Evolutionary conservation across 2,113 vertebrate species (phyloP).

Genomic region (Astatoreochromis straeleni): DNA sequence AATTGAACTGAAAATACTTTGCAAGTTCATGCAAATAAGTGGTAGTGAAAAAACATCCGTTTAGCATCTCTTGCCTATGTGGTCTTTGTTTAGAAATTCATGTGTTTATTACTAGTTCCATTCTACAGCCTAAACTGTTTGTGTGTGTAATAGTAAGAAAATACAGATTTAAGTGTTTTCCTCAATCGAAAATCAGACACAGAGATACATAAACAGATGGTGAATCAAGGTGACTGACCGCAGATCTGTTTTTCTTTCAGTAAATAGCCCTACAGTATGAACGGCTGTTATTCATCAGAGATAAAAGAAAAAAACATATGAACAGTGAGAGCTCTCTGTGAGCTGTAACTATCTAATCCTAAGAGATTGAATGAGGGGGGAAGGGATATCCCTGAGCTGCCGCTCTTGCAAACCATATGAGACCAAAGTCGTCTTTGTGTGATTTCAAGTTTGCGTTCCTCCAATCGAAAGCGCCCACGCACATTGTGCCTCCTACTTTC

Average conservation of each 20-base stretch:
- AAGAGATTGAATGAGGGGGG: neutral
- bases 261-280: neutral
- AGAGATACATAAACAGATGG: neutral
- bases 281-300: neutral
- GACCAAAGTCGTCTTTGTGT: conserved; percentile 1
- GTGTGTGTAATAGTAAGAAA: neutral
- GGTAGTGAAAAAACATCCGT: neutral
- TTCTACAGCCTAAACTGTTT: neutral
- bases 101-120: neutral
- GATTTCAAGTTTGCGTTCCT: conserved; percentile 32
- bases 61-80: neutral
- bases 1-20: neutral
- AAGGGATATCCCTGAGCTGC: neutral
- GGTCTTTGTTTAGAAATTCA: neutral
- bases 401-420: neutral
- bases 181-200: neutral
- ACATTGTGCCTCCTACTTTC: conserved; percentile 1
- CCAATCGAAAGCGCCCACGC: conserved; percentile 39
- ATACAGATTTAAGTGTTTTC: neutral
- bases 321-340: neutral
- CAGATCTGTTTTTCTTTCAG: neutral
- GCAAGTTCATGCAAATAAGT: neutral
- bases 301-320: neutral
- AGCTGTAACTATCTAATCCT: neutral
- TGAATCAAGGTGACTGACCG: neutral